These are phyloP conservation scores for Pedionomus torquatus DNA, from an alignment of 2,113 vertebrate genomes.

Conservation along the genomic window DNA sequence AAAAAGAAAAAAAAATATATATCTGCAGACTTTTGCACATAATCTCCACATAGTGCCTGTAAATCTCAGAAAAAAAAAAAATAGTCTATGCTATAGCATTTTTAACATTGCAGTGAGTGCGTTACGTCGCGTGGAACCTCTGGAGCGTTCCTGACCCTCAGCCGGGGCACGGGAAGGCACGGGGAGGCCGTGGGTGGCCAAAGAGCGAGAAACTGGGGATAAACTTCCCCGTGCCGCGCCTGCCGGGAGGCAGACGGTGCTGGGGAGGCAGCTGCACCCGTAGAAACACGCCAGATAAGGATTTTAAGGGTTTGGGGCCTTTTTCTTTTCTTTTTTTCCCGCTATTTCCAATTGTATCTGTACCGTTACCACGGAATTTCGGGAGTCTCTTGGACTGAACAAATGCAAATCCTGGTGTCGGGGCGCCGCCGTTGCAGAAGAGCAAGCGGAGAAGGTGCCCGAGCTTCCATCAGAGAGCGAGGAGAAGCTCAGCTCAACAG, in stretches of 20 bases:
- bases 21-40: conserved; percentile 79
- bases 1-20: background rate
- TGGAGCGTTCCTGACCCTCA: background rate
- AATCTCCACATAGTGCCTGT: conserved; percentile 72
- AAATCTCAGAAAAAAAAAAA: conserved; percentile 34
- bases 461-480: background rate
- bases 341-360: background rate
- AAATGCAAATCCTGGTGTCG: background rate
- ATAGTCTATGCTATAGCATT: background rate
- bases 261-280: background rate
- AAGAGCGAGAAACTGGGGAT: conserved; percentile 15
- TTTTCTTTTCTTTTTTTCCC: background rate
- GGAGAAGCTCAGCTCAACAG: background rate
- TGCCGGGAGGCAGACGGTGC: conserved; percentile 6
- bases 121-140: conserved; percentile 12
- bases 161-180: background rate
- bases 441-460: background rate
- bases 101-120: background rate
- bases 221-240: background rate
- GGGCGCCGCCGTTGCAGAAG: background rate
- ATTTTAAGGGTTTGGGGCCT: background rate
- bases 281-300: background rate
- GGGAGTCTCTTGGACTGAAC: background rate
- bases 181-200: background rate
- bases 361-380: background rate